Evolutionary conservation across 2,888 invertebrate genomes (phyloP).

Genomic region (Phaonia tiefii): DNA sequence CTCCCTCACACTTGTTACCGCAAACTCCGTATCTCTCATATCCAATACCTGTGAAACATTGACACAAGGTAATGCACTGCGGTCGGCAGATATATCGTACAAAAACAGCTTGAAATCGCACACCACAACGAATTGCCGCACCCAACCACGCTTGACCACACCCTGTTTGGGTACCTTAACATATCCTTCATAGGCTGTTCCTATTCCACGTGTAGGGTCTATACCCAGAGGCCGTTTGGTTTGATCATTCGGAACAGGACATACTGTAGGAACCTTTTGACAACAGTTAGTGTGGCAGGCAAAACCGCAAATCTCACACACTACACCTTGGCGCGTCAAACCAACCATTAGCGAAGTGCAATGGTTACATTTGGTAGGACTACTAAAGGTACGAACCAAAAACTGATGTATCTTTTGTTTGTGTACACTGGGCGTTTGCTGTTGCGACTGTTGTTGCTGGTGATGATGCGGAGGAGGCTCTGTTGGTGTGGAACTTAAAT

Average conservation of each 20-base stretch:
- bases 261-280: constrained; percentile 93
- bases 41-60: constrained; percentile 97
- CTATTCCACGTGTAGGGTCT: constrained; percentile 96
- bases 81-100: constrained; percentile 95
- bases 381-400: constrained; percentile 94
- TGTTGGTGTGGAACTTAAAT: constrained; percentile 90
- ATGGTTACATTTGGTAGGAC: constrained; percentile 98
- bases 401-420: constrained; percentile 90
- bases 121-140: constrained; percentile 98
- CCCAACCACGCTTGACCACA: constrained; percentile 99
- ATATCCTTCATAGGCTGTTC: constrained; percentile 91
- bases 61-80: constrained; percentile 92
- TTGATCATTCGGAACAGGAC: constrained; percentile 94
- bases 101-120: constrained; percentile 99
- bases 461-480: constrained; percentile 66
- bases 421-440: constrained; percentile 73
- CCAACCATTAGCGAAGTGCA: constrained; percentile 98
- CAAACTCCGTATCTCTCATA: constrained; percentile 98
- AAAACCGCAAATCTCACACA: constrained; percentile 97
- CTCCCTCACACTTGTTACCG: constrained; percentile 95
- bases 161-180: constrained; percentile 95
- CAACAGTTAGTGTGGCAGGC: constrained; percentile 98
- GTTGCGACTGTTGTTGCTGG: constrained; percentile 49
- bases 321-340: constrained; percentile 96
- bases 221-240: constrained; percentile 94